phyloP scores from a whole-genome alignment of 2,888 invertebrate genomes.

The Drosophila emarginata region DNA sequence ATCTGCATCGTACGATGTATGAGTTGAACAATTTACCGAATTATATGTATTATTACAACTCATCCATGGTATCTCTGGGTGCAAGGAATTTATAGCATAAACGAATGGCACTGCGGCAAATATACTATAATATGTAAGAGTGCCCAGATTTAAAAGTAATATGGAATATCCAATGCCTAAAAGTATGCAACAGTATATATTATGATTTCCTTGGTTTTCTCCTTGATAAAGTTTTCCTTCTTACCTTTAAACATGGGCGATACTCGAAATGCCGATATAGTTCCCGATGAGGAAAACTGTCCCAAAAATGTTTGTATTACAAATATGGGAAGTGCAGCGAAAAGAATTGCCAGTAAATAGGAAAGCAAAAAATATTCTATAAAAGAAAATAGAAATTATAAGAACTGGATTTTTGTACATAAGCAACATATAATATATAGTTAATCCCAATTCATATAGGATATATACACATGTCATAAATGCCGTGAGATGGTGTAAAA shows the following conservation, averaged over 20 bases:
- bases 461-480: too few species aligned
- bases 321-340: slow-evolving; percentile 88
- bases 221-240: not conserved
- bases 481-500: too few species aligned
- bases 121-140: slow-evolving; percentile 91
- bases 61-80: slow-evolving; percentile 89
- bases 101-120: slow-evolving; percentile 92
- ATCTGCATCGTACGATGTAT: slow-evolving; percentile 67
- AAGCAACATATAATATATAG: too few species aligned
- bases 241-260: slow-evolving; percentile 94
- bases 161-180: slow-evolving; percentile 86
- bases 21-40: slow-evolving; percentile 83
- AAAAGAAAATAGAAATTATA: not conserved
- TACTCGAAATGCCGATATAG: slow-evolving; percentile 91
- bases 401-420: too few species aligned
- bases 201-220: too few species aligned
- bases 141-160: slow-evolving; percentile 90
- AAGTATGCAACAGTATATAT: slow-evolving; percentile 8
- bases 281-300: slow-evolving; percentile 92
- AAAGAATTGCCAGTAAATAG: slow-evolving; percentile 71
- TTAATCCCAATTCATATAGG: too few species aligned
- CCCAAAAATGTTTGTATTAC: slow-evolving; percentile 94
- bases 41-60: slow-evolving; percentile 92
- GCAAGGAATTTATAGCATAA: slow-evolving; percentile 89
- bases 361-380: slow-evolving; percentile 74